These are phyloP conservation scores for Empis stercorea DNA, from an alignment of 2,888 invertebrate genomes.

Conservation along the genomic window DNA sequence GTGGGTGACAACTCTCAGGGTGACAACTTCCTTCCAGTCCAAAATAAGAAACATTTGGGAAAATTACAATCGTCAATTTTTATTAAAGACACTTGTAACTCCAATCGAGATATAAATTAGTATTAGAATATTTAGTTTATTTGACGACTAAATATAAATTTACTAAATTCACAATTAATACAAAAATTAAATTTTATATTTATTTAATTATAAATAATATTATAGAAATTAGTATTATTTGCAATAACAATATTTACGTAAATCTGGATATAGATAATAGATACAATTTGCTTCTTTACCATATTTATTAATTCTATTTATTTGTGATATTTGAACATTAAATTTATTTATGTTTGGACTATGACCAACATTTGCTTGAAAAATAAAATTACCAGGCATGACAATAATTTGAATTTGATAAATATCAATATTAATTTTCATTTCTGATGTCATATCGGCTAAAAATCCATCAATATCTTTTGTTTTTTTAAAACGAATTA, in stretches of 20 bases:
- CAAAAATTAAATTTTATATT: too few relatives aligned
- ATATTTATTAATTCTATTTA: conserved; percentile 73
- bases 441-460: conserved; percentile 52
- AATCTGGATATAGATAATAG: conserved; percentile 53
- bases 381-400: conserved; percentile 62
- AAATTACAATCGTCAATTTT: too few relatives aligned
- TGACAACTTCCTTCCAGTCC: too few relatives aligned
- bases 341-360: conserved; percentile 44
- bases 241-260: conserved; percentile 79
- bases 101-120: too few relatives aligned
- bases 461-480: conserved; percentile 75
- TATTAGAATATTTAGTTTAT: too few relatives aligned
- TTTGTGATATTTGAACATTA: conserved; percentile 49
- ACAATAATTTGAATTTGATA: conserved; percentile 71
- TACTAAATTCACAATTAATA: too few relatives aligned
- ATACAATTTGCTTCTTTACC: conserved; percentile 72
- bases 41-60: too few relatives aligned
- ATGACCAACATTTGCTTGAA: conserved; percentile 67
- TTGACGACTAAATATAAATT: too few relatives aligned
- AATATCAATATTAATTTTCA: conserved; percentile 44
- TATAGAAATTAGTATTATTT: too few relatives aligned
- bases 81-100: too few relatives aligned
- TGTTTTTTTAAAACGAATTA: conserved; percentile 58
- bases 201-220: too few relatives aligned
- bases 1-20: too few relatives aligned